Evolutionary conservation across 2,113 vertebrate genomes (phyloP).

Genomic region (Tricholaema leucomelas): DNA sequence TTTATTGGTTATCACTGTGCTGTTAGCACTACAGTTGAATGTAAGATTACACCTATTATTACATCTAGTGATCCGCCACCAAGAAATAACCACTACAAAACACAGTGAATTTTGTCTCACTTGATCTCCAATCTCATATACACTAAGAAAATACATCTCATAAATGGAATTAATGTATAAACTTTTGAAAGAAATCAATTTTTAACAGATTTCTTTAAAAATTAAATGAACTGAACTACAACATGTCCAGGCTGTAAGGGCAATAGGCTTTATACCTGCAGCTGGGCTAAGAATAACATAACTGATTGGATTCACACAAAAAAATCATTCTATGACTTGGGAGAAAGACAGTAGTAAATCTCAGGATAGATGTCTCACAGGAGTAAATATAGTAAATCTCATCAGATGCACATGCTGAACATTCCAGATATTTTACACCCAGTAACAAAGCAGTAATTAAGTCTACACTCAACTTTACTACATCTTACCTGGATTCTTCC

Average conservation of each 20-base stretch:
- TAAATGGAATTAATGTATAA: not conserved
- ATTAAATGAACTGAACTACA: not conserved
- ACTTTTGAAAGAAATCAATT: not conserved
- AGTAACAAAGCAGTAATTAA: not conserved
- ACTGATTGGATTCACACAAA: not conserved
- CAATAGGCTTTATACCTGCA: not conserved
- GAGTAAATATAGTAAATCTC: not conserved
- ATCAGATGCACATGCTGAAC: not conserved
- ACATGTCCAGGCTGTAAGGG: not conserved
- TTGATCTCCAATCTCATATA: not conserved
- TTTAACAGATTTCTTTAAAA: not conserved
- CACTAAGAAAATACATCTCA: not conserved
- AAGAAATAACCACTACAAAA: not conserved
- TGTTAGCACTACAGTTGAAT: not conserved
- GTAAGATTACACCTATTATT: not conserved
- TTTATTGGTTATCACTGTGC: not conserved
- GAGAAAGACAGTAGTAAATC: rapidly evolving
- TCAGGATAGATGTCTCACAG: not conserved
- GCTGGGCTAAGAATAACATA: not conserved
- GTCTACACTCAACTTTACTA: not conserved
- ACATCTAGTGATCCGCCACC: not conserved
- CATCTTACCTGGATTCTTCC: constrained; percentile 92
- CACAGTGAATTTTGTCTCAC: not conserved
- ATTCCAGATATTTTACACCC: not conserved
- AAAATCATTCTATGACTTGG: not conserved